A percentile compares a stretch with the other conserved stretches of the same genome.
Evolutionary conservation across 2,888 invertebrate genomes (phyloP).

Genomic region (Ornithoptera alexandrae): DNA sequence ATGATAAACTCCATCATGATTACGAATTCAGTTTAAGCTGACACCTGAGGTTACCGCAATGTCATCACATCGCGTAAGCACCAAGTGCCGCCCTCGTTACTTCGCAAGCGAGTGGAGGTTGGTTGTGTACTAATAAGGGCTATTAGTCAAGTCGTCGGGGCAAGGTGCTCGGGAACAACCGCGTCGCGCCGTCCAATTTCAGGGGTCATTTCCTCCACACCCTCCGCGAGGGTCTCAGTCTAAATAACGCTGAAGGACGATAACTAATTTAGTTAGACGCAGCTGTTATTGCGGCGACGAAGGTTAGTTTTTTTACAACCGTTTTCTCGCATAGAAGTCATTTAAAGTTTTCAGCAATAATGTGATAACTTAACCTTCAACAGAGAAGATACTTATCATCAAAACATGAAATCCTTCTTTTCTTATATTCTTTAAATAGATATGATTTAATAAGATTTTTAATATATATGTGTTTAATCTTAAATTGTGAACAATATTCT

Average conservation of each 20-base stretch:
- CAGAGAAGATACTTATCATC: too few relatives aligned
- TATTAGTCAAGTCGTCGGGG: slow-evolving; percentile 64
- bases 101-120: slow-evolving; percentile 59
- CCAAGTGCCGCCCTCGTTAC: slow-evolving; percentile 46
- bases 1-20: too few relatives aligned
- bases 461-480: too few relatives aligned
- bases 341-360: not conserved
- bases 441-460: too few relatives aligned
- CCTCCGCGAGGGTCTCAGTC: slow-evolving; percentile 49
- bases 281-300: slow-evolving; percentile 19
- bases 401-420: too few relatives aligned
- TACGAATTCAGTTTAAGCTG: too few relatives aligned
- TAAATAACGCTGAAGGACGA: slow-evolving; percentile 55
- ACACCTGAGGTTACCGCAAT: not conserved
- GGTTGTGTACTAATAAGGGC: slow-evolving; percentile 56
- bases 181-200: slow-evolving; percentile 68
- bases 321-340: not conserved
- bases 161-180: slow-evolving; percentile 69
- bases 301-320: slow-evolving; percentile 5
- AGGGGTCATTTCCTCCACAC: slow-evolving; percentile 73
- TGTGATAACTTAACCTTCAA: not conserved
- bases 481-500: too few relatives aligned
- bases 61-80: slow-evolving; percentile 2
- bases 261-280: slow-evolving; percentile 37
- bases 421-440: too few relatives aligned